phyloP scores from a whole-genome alignment of 2,888 invertebrate genomes.

The Gymnocheta viridis region DNA sequence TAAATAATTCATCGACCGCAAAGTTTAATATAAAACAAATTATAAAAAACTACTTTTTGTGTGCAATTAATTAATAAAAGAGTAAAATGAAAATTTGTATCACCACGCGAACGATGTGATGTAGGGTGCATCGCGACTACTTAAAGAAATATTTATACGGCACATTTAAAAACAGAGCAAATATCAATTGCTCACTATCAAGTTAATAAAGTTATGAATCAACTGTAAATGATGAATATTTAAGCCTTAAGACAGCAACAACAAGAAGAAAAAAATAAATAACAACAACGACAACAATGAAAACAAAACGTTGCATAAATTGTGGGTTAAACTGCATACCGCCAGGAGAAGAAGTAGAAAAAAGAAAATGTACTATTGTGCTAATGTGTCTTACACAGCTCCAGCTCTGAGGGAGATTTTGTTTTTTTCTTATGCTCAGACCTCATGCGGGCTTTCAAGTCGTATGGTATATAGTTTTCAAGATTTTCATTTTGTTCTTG shows the following conservation, averaged over 20 bases:
- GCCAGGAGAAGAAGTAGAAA: conserved; percentile 23
- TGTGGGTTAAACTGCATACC: conserved; percentile 24
- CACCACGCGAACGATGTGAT: too few relatives aligned
- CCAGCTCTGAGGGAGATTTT: conserved; percentile 53
- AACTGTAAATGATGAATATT: conserved; percentile 67
- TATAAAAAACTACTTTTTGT: too few relatives aligned
- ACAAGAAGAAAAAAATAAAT: not conserved
- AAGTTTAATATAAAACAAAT: too few relatives aligned
- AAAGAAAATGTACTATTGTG: conserved; percentile 55
- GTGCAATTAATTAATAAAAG: too few relatives aligned
- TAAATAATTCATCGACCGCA: too few relatives aligned
- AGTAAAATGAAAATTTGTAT: too few relatives aligned
- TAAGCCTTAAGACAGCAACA: conserved; percentile 40
- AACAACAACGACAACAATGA: not conserved
- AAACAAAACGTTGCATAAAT: conserved; percentile 44
- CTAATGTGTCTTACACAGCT: conserved; percentile 68
- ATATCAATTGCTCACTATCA: conserved; percentile 65
- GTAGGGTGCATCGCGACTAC: conserved; percentile 17
- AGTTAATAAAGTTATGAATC: conserved; percentile 70
- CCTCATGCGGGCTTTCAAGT: conserved; percentile 57
- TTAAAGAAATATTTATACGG: not conserved
- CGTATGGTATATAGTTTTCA: not conserved
- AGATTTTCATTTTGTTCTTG: not conserved
- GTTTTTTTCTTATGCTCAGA: conserved; percentile 43
- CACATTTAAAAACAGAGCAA: conserved; percentile 50